Percentiles rank a stretch among this genome's conserved stretches.
Evolutionary conservation across 1,140 invertebrate species (phyloP).

Genomic region (Colletes latitarsis): DNA sequence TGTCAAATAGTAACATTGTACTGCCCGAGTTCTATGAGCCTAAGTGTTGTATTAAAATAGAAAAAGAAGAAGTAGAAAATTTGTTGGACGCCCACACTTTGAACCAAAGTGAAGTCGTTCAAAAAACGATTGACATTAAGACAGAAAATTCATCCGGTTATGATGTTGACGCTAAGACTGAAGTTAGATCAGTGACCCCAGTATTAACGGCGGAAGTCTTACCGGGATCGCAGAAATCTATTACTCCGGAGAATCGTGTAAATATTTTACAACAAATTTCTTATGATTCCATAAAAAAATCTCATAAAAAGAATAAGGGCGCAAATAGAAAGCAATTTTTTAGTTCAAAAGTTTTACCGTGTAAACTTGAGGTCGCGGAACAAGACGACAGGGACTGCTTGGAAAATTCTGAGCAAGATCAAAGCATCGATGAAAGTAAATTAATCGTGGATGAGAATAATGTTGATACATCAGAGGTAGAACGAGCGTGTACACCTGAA

Average conservation of each 20-base stretch:
- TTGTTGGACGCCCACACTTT: background rate
- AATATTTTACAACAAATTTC: constrained; percentile 65
- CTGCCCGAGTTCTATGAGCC: background rate
- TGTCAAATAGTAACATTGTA: background rate
- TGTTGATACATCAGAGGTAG: background rate
- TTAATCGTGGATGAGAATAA: background rate
- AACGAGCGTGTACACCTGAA: constrained; percentile 72
- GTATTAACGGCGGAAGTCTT: background rate
- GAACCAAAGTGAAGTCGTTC: background rate
- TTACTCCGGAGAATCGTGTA: constrained; percentile 71
- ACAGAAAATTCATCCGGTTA: no score
- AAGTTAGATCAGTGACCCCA: constrained; percentile 5
- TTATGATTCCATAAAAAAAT: constrained; percentile 75
- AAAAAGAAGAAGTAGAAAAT: background rate
- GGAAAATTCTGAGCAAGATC: background rate
- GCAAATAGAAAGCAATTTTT: constrained; percentile 67
- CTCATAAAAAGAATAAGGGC: constrained; percentile 74
- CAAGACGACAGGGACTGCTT: background rate
- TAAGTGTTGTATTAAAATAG: background rate
- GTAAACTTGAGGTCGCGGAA: background rate
- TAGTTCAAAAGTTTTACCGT: constrained; percentile 48
- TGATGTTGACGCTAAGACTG: no score
- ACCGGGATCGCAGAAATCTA: background rate
- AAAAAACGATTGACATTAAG: background rate
- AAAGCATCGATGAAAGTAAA: background rate